Percentiles rank a stretch among this genome's conserved stretches.
Conservation (phyloP, 1,140 invertebrate species). For the Acromyrmex echinatior region DNA sequence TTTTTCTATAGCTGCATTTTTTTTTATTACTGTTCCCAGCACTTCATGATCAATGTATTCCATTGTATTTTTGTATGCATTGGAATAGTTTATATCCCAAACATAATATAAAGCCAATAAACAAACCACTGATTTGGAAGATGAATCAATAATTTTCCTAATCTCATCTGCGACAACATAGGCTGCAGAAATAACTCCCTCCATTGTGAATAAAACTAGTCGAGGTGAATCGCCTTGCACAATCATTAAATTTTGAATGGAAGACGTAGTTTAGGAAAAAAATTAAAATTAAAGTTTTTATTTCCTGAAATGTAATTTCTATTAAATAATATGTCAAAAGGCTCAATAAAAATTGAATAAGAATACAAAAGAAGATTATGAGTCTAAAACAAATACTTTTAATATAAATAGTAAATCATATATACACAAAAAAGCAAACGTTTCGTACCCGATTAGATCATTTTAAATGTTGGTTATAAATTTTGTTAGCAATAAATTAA, state of each 20-base stretch:
- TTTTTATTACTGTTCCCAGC: background rate
- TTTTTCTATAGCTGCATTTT: background rate
- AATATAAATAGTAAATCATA: too few species aligned
- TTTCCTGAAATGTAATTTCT: background rate
- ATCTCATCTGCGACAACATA: conserved; percentile 6
- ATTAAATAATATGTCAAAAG: background rate
- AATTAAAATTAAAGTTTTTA: background rate
- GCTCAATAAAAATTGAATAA: too few species aligned
- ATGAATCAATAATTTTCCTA: background rate
- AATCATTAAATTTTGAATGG: background rate
- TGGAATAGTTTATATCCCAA: background rate
- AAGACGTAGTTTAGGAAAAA: background rate
- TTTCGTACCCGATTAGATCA: too few species aligned
- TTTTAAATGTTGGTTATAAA: too few species aligned
- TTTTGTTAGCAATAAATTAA: too few species aligned
- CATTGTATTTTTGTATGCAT: conserved; percentile 2
- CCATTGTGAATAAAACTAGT: conserved; percentile 3
- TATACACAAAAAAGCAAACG: too few species aligned
- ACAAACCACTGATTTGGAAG: conserved; percentile 1
- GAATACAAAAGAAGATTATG: too few species aligned
- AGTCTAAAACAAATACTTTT: too few species aligned
- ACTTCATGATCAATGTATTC: conserved; percentile 5
- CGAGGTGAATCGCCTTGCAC: background rate
- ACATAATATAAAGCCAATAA: conserved; percentile 5
- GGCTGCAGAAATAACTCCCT: background rate